phyloP scores from a whole-genome alignment of 2,113 vertebrate genomes.

The Sterna hirundo region DNA sequence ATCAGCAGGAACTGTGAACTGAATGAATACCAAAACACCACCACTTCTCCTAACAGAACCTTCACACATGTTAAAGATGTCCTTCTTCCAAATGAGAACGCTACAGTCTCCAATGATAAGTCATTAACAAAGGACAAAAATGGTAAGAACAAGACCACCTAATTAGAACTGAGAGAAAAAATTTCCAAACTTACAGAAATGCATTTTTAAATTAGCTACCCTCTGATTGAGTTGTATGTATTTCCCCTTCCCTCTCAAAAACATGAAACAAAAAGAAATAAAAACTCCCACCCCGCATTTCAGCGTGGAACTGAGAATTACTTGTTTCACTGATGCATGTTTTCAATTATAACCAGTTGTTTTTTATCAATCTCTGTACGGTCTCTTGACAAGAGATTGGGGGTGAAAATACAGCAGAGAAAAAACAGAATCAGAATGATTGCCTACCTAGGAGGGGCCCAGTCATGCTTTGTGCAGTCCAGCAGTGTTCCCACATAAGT shows the following conservation, averaged over 20 bases:
- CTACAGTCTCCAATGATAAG: not conserved
- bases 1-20: not conserved
- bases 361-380: conserved; percentile 53
- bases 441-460: conserved; percentile 95
- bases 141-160: not conserved
- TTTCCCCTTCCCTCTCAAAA: not conserved
- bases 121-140: not conserved
- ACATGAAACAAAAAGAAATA: not conserved
- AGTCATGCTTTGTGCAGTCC: conserved; percentile 98
- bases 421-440: not conserved
- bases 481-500: conserved; percentile 96
- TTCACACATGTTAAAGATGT: not conserved
- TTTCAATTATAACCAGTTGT: conserved; percentile 57
- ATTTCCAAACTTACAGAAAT: not conserved
- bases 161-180: not conserved
- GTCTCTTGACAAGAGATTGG: conserved; percentile 2
- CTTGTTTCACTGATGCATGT: not conserved
- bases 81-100: not conserved
- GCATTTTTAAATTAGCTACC: not conserved
- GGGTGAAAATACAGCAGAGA: not conserved
- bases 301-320: not conserved
- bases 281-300: not conserved
- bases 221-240: not conserved
- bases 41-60: not conserved
- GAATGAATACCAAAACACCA: not conserved